phyloP scores from a whole-genome alignment of 1,140 invertebrate species.

The Drosophila miranda region DNA sequence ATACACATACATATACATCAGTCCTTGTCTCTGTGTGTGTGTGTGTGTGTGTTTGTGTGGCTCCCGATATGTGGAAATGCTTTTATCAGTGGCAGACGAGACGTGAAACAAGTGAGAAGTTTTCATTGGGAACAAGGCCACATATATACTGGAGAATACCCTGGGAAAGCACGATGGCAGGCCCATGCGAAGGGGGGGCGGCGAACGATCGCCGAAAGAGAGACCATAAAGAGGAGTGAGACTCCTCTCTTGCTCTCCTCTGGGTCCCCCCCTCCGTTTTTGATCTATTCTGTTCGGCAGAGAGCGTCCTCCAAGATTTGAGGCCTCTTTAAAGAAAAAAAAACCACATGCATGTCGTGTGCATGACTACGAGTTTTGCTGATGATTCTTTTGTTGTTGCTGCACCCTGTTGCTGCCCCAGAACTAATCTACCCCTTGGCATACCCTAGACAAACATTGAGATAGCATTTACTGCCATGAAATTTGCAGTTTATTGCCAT shows the following conservation, averaged over 20 bases:
- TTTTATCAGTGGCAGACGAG: constrained; percentile 74
- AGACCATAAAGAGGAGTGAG: not conserved
- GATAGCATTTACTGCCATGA: constrained; percentile 61
- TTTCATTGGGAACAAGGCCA: constrained; percentile 12
- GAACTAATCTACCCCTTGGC: constrained; percentile 8
- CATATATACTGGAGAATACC: constrained; percentile 14
- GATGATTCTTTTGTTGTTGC: no score
- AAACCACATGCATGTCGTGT: no score
- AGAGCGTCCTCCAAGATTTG: no score
- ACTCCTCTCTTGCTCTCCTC: no score
- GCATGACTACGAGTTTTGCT: no score
- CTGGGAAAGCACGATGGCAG: constrained; percentile 6
- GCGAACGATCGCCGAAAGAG: no score
- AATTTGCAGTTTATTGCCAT: constrained; percentile 63
- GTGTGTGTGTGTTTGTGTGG: constrained; percentile 19
- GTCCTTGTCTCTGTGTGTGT: constrained; percentile 24
- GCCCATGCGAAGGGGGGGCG: no score
- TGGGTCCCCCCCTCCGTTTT: no score
- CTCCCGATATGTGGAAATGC: constrained; percentile 67
- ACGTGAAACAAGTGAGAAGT: constrained; percentile 59
- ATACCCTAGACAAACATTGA: constrained; percentile 44
- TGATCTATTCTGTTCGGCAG: no score
- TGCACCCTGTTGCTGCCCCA: no score
- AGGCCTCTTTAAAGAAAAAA: no score
- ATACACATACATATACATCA: constrained; percentile 40